Evolutionary conservation across 2,888 invertebrate species (phyloP).

Genomic region (Carterocephalus palaemon): DNA sequence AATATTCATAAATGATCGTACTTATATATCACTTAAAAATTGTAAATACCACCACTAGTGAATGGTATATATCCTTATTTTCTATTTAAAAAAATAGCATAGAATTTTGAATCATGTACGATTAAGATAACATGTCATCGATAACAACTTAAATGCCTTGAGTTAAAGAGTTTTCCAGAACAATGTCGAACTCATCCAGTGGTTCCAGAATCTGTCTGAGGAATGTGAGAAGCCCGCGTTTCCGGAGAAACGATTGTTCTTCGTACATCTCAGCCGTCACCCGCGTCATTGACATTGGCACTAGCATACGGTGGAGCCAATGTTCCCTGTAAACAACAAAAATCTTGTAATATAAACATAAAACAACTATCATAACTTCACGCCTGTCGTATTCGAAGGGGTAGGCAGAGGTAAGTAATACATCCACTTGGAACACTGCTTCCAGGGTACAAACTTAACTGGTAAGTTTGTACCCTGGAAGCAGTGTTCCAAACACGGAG

Average conservation of each 20-base stretch:
- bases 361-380: too few relatives aligned
- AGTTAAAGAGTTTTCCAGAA: constrained; percentile 91
- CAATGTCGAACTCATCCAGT: constrained; percentile 92
- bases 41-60: too few relatives aligned
- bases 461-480: too few relatives aligned
- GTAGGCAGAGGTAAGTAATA: too few relatives aligned
- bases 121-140: background rate
- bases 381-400: too few relatives aligned
- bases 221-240: constrained; percentile 90
- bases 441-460: too few relatives aligned
- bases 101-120: too few relatives aligned
- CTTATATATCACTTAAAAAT: too few relatives aligned
- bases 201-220: constrained; percentile 94
- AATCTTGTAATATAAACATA: too few relatives aligned
- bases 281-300: constrained; percentile 93
- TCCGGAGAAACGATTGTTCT: constrained; percentile 95
- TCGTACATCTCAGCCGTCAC: constrained; percentile 97
- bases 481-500: too few relatives aligned
- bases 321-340: constrained; percentile 88
- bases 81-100: constrained; percentile 5
- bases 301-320: constrained; percentile 92
- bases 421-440: too few relatives aligned
- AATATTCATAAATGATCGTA: too few relatives aligned
- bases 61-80: constrained; percentile 1
- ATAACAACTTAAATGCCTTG: constrained; percentile 62